These are phyloP conservation scores for Callithrix jacchus DNA, from an alignment of 2,113 vertebrate species.

Conservation along the genomic window DNA sequence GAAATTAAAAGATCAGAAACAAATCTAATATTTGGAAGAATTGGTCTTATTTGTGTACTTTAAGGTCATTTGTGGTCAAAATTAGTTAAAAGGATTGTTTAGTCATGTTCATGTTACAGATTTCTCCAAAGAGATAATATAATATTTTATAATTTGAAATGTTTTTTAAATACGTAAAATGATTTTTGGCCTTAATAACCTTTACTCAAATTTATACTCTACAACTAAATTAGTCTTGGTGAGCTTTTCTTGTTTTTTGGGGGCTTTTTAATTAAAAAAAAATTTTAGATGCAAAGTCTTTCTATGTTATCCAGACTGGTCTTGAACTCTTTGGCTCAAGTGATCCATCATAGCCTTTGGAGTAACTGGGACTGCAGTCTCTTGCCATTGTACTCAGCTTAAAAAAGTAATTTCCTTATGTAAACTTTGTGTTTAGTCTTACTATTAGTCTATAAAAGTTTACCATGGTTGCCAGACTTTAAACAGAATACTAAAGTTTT, in stretches of 20 bases:
- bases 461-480: neutral
- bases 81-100: neutral
- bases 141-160: slow-evolving; percentile 25
- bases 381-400: neutral
- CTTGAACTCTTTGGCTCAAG: neutral
- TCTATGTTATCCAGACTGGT: neutral
- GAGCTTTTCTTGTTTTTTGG: neutral
- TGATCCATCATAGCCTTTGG: too few relatives aligned
- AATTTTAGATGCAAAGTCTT: neutral
- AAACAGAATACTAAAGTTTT: neutral
- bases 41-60: neutral
- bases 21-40: slow-evolving; percentile 19
- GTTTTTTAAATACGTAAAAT: slow-evolving; percentile 25
- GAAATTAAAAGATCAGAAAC: slow-evolving; percentile 7
- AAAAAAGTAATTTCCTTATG: neutral
- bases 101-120: neutral
- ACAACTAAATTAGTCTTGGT: neutral
- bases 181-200: neutral
- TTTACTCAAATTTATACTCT: neutral
- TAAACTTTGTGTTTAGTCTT: neutral
- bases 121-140: neutral
- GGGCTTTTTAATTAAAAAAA: too few relatives aligned
- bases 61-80: slow-evolving; percentile 19
- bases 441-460: neutral
- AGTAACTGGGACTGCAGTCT: neutral